These are phyloP conservation scores for Hypomecis atomaria DNA, from an alignment of 2,888 invertebrate genomes.

Conservation along the genomic window DNA sequence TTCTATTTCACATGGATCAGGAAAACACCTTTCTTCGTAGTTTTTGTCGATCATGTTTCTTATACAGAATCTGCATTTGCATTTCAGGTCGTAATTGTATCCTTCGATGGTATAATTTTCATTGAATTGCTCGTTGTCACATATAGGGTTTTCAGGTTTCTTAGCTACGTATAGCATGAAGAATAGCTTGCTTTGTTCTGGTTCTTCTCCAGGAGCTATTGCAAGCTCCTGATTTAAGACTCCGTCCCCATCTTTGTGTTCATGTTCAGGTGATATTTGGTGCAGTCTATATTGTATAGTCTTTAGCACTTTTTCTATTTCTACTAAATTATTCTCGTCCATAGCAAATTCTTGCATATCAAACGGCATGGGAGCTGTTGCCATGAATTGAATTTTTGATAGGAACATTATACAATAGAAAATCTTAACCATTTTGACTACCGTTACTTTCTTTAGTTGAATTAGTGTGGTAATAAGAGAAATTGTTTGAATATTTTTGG, in stretches of 20 bases:
- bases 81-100: slow-evolving; percentile 7
- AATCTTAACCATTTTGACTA: slow-evolving; percentile 9
- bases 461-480: not conserved
- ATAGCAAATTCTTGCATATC: not conserved
- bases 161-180: slow-evolving; percentile 3
- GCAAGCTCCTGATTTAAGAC: not conserved
- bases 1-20: slow-evolving; percentile 3
- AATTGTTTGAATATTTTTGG: slow-evolving; percentile 5
- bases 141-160: slow-evolving; percentile 2
- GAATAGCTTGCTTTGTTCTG: not conserved
- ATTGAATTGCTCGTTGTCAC: slow-evolving; percentile 8
- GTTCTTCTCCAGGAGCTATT: not conserved
- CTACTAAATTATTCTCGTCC: not conserved
- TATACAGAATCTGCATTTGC: slow-evolving; percentile 16
- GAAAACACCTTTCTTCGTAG: slow-evolving; percentile 10
- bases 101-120: slow-evolving; percentile 20
- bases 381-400: slow-evolving; percentile 3
- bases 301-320: slow-evolving; percentile 6
- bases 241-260: not conserved
- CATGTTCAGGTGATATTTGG: not conserved
- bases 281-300: slow-evolving; percentile 2
- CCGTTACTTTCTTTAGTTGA: slow-evolving; percentile 1
- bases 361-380: not conserved
- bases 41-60: slow-evolving; percentile 9
- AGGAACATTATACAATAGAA: slow-evolving; percentile 2